These are phyloP conservation scores for Shinisaurus crocodilurus DNA, from an alignment of 2,113 vertebrate genomes.

Conservation along the genomic window DNA sequence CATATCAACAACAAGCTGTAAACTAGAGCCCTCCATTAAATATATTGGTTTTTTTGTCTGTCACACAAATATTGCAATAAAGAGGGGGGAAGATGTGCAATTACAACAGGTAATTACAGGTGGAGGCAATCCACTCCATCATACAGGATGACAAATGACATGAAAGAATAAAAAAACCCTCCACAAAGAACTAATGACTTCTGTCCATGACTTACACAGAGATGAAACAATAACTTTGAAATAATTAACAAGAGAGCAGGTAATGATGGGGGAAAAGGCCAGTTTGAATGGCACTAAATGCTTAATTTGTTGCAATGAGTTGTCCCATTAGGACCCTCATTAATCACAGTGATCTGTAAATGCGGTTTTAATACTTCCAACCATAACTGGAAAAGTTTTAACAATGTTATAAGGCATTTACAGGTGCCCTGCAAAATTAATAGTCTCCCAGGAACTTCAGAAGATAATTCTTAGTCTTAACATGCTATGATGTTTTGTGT, in stretches of 20 bases:
- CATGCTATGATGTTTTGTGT: neutral
- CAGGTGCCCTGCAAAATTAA: neutral
- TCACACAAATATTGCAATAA: conserved; percentile 47
- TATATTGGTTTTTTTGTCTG: conserved; percentile 42
- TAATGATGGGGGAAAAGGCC: conserved; percentile 27
- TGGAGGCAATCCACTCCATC: conserved; percentile 57
- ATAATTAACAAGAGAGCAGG: conserved; percentile 56
- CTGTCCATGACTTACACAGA: conserved; percentile 39
- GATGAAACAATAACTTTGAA: conserved; percentile 65
- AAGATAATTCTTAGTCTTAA: conserved; percentile 14
- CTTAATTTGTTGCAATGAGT: conserved; percentile 65
- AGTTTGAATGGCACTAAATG: conserved; percentile 39
- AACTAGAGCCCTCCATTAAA: conserved; percentile 30
- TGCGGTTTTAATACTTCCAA: conserved; percentile 47
- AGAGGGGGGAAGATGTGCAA: conserved; percentile 22
- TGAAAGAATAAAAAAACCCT: conserved; percentile 44
- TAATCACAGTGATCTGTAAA: conserved; percentile 54
- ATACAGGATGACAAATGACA: conserved; percentile 46
- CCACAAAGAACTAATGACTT: conserved; percentile 36
- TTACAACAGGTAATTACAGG: conserved; percentile 67
- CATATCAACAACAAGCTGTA: conserved; percentile 43
- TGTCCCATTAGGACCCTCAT: conserved; percentile 43
- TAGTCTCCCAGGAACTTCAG: conserved; percentile 2
- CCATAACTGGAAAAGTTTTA: conserved; percentile 19
- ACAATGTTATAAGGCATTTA: conserved; percentile 34